These are phyloP conservation scores for Parthenolecanium corni DNA, from an alignment of 2,888 invertebrate genomes.

Conservation along the genomic window DNA sequence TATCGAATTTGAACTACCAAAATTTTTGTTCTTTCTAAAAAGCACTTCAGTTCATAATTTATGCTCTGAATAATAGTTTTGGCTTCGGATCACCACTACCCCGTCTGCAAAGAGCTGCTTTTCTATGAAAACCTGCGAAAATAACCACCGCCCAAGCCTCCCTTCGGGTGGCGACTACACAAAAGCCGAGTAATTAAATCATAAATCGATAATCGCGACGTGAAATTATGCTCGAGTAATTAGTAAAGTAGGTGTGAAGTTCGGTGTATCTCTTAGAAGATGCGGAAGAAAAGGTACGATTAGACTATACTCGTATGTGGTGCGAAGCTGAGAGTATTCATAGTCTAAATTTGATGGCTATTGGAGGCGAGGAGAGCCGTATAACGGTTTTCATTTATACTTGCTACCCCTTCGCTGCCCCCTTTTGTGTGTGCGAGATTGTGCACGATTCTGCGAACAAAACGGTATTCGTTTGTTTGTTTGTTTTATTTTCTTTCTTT, in stretches of 20 bases:
- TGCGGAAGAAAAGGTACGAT: no score
- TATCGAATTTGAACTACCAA: no score
- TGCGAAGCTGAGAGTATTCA: background rate
- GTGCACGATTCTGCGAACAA: background rate
- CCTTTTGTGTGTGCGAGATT: background rate
- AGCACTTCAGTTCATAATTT: no score
- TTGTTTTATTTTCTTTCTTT: no score
- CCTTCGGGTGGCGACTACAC: background rate
- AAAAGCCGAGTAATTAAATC: conserved; percentile 22
- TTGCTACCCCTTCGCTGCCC: background rate
- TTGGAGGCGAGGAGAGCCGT: background rate
- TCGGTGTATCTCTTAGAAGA: background rate
- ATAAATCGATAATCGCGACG: conserved; percentile 21
- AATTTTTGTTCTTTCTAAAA: no score
- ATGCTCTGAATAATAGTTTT: no score
- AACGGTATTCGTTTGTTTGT: conserved; percentile 5
- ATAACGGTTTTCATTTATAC: background rate
- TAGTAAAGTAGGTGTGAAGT: background rate
- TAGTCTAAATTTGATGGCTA: background rate
- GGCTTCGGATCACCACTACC: no score
- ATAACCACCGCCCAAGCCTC: no score
- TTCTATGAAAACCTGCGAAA: no score
- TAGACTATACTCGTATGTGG: no score
- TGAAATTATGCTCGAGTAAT: conserved; percentile 19
- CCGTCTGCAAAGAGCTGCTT: no score